These are phyloP conservation scores for Panagrolaimus sp. DNA, from an alignment of 1,140 invertebrate species.

Conservation along the genomic window DNA sequence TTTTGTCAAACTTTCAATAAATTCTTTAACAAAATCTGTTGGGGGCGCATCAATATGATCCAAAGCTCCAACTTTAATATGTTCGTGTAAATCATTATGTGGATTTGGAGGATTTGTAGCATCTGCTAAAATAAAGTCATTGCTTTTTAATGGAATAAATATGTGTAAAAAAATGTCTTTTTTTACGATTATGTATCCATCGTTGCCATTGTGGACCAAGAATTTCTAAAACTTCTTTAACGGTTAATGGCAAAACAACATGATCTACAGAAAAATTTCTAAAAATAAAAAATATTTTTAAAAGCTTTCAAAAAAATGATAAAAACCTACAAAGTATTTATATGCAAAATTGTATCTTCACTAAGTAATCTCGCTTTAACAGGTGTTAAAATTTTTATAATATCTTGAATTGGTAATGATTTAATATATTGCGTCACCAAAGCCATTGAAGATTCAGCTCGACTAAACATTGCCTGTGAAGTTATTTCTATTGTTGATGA, in stretches of 20 bases:
- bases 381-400: slow-evolving; percentile 34
- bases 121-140: background rate
- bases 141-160: background rate
- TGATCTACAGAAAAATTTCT: slow-evolving; percentile 50
- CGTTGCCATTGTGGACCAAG: slow-evolving; percentile 41
- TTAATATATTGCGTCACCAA: no score
- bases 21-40: slow-evolving; percentile 42
- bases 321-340: slow-evolving; percentile 41
- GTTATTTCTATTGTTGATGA: no score
- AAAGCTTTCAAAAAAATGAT: background rate
- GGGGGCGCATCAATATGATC: slow-evolving; percentile 37
- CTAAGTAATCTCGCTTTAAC: slow-evolving; percentile 40
- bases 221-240: slow-evolving; percentile 36
- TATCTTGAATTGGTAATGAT: slow-evolving; percentile 24
- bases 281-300: slow-evolving; percentile 8
- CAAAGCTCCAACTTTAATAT: slow-evolving; percentile 29
- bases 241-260: slow-evolving; percentile 38
- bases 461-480: no score
- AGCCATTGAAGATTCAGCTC: no score
- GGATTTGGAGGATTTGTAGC: background rate
- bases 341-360: slow-evolving; percentile 44
- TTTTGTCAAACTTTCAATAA: slow-evolving; percentile 41
- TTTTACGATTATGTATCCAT: slow-evolving; percentile 44
- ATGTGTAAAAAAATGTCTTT: slow-evolving; percentile 5
- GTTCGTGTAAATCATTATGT: slow-evolving; percentile 21